Percentiles rank a stretch among this genome's conserved stretches.
phyloP scores from a whole-genome alignment of 1,140 invertebrate species.

The Lordiphosa mommai region DNA sequence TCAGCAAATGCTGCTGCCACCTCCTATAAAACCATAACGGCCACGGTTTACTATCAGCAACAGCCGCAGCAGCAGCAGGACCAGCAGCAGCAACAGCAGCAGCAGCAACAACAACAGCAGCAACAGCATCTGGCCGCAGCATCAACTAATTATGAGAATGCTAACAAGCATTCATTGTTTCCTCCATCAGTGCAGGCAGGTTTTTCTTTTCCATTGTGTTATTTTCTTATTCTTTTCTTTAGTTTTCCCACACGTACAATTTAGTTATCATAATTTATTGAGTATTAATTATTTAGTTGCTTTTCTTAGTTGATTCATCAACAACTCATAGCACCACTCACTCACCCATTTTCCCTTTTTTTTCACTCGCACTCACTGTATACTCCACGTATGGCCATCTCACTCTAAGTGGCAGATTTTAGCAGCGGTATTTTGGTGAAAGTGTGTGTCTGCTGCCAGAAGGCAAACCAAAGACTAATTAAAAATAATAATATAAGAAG shows the following conservation, averaged over 20 bases:
- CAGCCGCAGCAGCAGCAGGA: conserved; percentile 46
- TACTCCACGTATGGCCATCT: too few species aligned
- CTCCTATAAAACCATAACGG: conserved; percentile 54
- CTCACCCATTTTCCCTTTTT: not conserved
- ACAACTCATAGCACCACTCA: not conserved
- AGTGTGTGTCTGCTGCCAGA: too few species aligned
- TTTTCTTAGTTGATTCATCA: conserved; percentile 47
- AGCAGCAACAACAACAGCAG: conserved; percentile 23
- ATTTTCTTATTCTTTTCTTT: conserved; percentile 21
- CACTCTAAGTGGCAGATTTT: too few species aligned
- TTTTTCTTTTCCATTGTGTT: conserved; percentile 51
- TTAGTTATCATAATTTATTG: conserved; percentile 18
- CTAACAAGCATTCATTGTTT: conserved; percentile 47
- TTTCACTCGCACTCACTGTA: not conserved
- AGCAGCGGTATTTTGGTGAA: too few species aligned
- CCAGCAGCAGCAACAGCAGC: conserved; percentile 14
- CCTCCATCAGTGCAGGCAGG: conserved; percentile 62
- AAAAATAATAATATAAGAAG: too few species aligned
- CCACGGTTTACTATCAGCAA: conserved; percentile 65
- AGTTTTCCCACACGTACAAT: conserved; percentile 29
- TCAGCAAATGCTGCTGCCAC: not conserved
- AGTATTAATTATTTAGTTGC: conserved; percentile 39
- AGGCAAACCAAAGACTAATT: too few species aligned
- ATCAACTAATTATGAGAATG: conserved; percentile 28
- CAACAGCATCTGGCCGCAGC: conserved; percentile 3